phyloP scores from a whole-genome alignment of 2,888 invertebrate species.

The Orthonevra nobilis region DNA sequence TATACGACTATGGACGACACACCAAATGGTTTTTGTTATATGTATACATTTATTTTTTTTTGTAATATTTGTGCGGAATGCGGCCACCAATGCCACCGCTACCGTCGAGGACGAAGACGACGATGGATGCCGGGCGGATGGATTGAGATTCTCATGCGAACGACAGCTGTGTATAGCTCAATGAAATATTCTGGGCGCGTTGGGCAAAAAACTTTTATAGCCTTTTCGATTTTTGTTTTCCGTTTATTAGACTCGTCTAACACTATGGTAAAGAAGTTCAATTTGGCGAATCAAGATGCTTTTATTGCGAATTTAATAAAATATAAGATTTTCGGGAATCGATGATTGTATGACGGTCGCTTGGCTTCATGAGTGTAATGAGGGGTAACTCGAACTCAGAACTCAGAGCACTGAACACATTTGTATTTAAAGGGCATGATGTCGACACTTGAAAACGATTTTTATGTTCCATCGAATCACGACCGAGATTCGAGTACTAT shows the following conservation, averaged over 20 bases:
- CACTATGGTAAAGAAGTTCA: conserved; percentile 62
- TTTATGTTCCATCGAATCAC: conserved; percentile 47
- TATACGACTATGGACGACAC: conserved; percentile 22
- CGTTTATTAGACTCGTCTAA: conserved; percentile 42
- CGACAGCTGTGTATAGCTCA: conserved; percentile 68
- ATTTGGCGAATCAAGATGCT: conserved; percentile 68
- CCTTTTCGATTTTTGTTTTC: conserved; percentile 61
- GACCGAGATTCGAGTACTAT: conserved; percentile 7
- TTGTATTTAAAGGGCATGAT: conserved; percentile 53
- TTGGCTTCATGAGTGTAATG: conserved; percentile 52
- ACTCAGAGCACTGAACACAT: too few relatives aligned
- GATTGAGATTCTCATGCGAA: too few relatives aligned
- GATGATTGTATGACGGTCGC: conserved; percentile 46
- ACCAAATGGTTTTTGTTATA: conserved; percentile 55
- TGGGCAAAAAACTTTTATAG: conserved; percentile 66
- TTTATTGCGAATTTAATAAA: conserved; percentile 69
- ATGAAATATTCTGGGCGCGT: conserved; percentile 68
- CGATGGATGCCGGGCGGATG: conserved; percentile 38
- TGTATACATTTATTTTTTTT: too few relatives aligned
- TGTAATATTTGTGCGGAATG: conserved; percentile 56
- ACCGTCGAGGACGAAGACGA: background rate
- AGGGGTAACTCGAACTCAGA: conserved; percentile 61
- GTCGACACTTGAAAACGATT: conserved; percentile 37
- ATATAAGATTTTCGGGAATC: conserved; percentile 60
- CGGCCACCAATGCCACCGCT: too few relatives aligned